Percentiles rank a stretch among this genome's conserved stretches.
Conservation (phyloP, 1,140 invertebrate genomes). For the Cheumatopsyche charites region DNA sequence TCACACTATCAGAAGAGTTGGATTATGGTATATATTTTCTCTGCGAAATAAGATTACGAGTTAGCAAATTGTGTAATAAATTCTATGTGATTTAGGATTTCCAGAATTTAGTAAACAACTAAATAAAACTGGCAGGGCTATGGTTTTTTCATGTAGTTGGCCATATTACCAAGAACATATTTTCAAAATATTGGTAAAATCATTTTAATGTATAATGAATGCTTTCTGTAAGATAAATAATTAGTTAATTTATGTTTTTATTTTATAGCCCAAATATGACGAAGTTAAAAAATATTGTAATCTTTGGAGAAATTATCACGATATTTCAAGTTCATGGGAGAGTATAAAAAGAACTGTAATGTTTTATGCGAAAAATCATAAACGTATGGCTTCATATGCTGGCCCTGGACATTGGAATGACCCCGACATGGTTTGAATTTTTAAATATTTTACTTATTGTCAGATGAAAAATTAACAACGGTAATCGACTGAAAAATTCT, state of each 20-base stretch:
- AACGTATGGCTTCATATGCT: slow-evolving; percentile 69
- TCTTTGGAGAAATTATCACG: slow-evolving; percentile 88
- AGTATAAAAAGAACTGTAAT: slow-evolving; percentile 74
- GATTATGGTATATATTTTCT: slow-evolving; percentile 44
- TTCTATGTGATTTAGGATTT: slow-evolving; percentile 62
- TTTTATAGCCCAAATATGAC: slow-evolving; percentile 70
- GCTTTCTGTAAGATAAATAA: background rate
- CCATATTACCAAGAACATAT: slow-evolving; percentile 69
- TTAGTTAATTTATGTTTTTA: background rate
- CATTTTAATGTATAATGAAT: background rate
- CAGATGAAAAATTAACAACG: background rate
- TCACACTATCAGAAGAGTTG: slow-evolving; percentile 65
- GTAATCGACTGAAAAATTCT: slow-evolving; percentile 52
- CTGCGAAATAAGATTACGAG: background rate
- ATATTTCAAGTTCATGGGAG: slow-evolving; percentile 79
- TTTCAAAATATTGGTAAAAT: slow-evolving; percentile 40
- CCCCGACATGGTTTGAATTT: slow-evolving; percentile 85
- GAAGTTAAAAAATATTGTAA: slow-evolving; percentile 60
- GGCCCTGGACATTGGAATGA: slow-evolving; percentile 93
- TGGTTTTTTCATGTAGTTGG: slow-evolving; percentile 85
- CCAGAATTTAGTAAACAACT: slow-evolving; percentile 69
- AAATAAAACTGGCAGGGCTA: slow-evolving; percentile 76
- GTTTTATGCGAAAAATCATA: slow-evolving; percentile 76
- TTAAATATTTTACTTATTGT: background rate
- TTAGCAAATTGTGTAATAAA: background rate